Conservation (phyloP, 2,113 vertebrate genomes). For the Montifringilla adamsi region DNA sequence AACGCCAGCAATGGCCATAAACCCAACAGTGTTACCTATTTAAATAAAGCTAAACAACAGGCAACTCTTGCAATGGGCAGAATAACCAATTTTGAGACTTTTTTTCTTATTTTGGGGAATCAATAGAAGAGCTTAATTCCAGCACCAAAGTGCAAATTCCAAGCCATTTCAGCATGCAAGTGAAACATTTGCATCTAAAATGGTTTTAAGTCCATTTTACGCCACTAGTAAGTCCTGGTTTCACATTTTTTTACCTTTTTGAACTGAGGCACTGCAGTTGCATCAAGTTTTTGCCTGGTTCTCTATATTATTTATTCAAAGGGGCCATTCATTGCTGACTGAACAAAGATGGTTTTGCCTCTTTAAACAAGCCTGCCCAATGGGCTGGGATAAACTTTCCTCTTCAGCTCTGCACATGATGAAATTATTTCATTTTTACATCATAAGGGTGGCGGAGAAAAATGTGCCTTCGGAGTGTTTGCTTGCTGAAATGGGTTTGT, state of each 20-base stretch:
- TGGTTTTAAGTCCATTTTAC: neutral
- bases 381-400: neutral
- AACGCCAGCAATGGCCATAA: neutral
- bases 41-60: neutral
- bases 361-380: neutral
- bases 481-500: neutral
- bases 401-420: neutral
- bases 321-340: rapidly evolving
- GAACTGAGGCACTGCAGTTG: neutral
- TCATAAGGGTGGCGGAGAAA: rapidly evolving
- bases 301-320: neutral
- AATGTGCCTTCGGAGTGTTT: neutral
- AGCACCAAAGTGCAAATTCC: neutral
- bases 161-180: neutral
- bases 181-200: neutral
- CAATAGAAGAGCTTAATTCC: neutral
- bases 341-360: neutral
- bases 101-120: neutral
- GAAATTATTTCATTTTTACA: neutral
- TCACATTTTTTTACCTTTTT: neutral
- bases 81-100: neutral
- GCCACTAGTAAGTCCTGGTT: neutral
- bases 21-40: neutral
- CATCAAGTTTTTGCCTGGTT: neutral
- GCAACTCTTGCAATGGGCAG: neutral